These are phyloP conservation scores for Drosophila repleta DNA, from an alignment of 1,140 invertebrate species.

Conservation along the genomic window DNA sequence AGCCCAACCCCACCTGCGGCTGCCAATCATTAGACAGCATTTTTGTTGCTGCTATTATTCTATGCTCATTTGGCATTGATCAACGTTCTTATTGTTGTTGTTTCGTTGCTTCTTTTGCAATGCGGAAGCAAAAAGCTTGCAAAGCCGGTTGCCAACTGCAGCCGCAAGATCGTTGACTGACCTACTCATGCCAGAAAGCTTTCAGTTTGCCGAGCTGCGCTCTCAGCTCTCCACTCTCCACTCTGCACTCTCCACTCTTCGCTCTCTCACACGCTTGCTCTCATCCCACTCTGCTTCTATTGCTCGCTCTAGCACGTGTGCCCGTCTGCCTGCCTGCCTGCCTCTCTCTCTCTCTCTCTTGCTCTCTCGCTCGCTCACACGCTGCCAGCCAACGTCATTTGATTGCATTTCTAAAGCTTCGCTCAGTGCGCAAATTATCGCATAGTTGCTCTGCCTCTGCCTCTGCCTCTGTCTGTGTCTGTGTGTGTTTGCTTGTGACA, in stretches of 20 bases:
- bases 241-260: not conserved
- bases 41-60: slow-evolving; percentile 1
- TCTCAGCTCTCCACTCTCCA: slow-evolving; percentile 1
- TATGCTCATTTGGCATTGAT: slow-evolving; percentile 67
- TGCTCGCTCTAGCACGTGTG: not conserved
- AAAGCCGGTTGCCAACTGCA: slow-evolving; percentile 75
- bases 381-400: slow-evolving; percentile 71
- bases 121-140: slow-evolving; percentile 66
- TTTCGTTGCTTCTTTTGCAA: slow-evolving; percentile 39
- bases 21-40: not conserved
- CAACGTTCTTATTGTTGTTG: slow-evolving; percentile 29
- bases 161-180: slow-evolving; percentile 76
- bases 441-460: slow-evolving; percentile 32
- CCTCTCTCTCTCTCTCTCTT: not conserved
- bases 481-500: slow-evolving; percentile 11
- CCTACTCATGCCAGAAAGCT: slow-evolving; percentile 59
- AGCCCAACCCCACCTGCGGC: not conserved
- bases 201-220: not conserved
- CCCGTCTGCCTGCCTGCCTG: not conserved
- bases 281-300: not conserved
- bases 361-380: slow-evolving; percentile 8
- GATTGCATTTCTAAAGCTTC: slow-evolving; percentile 81
- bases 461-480: slow-evolving; percentile 16
- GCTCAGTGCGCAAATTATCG: slow-evolving; percentile 70
- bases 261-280: slow-evolving; percentile 11